A percentile compares a stretch with the other conserved stretches of the same genome.
phyloP scores from a whole-genome alignment of 1,140 invertebrate species.

The Helicoverpa zea region DNA sequence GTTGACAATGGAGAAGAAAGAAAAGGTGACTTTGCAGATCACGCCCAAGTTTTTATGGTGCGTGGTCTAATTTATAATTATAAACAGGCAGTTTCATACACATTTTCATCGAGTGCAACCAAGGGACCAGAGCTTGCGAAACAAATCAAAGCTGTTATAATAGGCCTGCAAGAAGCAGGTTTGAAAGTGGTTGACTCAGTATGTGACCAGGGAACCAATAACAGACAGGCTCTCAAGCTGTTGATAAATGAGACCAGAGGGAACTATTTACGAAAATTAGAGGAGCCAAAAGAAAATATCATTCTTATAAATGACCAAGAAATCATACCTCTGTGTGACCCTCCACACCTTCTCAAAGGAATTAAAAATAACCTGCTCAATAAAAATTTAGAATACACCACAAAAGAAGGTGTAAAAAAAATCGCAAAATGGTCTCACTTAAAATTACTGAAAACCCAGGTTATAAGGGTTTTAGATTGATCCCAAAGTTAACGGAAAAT shows the following conservation, averaged over 20 bases:
- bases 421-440: constrained; percentile 19
- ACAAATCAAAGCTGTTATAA: constrained; percentile 26
- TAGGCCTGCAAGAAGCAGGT: constrained; percentile 13
- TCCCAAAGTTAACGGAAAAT: constrained; percentile 61
- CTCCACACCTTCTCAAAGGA: constrained; percentile 56
- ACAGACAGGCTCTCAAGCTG: background rate
- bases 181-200: constrained; percentile 5
- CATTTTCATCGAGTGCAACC: constrained; percentile 32
- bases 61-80: constrained; percentile 39
- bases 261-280: constrained; percentile 29
- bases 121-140: constrained; percentile 15
- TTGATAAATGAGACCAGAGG: constrained; percentile 6
- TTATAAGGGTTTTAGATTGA: constrained; percentile 51
- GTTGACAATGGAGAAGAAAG: constrained; percentile 33
- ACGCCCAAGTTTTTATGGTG: constrained; percentile 34
- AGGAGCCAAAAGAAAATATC: constrained; percentile 22
- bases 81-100: constrained; percentile 37
- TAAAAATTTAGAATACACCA: constrained; percentile 51
- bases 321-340: constrained; percentile 51
- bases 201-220: constrained; percentile 24
- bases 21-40: background rate
- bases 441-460: constrained; percentile 27
- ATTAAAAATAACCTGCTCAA: constrained; percentile 56
- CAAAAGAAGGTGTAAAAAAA: background rate
- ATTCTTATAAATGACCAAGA: constrained; percentile 48